A percentile compares a stretch with the other conserved stretches of the same genome.
Conservation (phyloP, 2,888 invertebrate species). For the Bugula neritina region DNA sequence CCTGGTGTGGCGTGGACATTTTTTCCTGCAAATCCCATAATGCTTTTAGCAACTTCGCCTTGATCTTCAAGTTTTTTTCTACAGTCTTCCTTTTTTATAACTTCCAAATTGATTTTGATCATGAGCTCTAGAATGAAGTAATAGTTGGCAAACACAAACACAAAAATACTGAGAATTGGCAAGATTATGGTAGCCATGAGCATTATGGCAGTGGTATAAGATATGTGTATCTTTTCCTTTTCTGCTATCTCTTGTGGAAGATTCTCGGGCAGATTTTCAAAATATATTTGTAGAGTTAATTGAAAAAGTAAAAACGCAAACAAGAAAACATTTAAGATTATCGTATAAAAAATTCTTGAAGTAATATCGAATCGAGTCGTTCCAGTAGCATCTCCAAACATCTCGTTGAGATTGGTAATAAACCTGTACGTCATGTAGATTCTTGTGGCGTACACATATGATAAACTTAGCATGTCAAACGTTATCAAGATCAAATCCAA, state of each 20-base stretch:
- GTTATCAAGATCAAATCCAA: conserved; percentile 28
- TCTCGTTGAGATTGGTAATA: conserved; percentile 28
- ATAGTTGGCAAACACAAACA: conserved; percentile 30
- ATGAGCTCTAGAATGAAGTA: conserved; percentile 31
- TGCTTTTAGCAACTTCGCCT: conserved; percentile 28
- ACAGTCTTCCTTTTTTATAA: conserved; percentile 25
- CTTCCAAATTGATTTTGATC: conserved; percentile 29
- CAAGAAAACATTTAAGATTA: conserved; percentile 29
- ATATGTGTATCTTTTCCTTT: conserved; percentile 4
- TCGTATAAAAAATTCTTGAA: conserved; percentile 29
- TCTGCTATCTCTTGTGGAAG: not conserved
- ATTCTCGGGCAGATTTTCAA: conserved; percentile 29
- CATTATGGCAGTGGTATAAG: conserved; percentile 26
- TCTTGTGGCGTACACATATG: conserved; percentile 28
- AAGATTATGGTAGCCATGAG: conserved; percentile 29
- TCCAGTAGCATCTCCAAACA: conserved; percentile 24
- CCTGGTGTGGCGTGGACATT: conserved; percentile 27
- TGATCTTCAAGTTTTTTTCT: conserved; percentile 28
- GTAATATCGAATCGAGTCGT: conserved; percentile 26
- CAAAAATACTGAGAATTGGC: conserved; percentile 29
- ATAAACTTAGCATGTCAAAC: conserved; percentile 29
- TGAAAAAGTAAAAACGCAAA: conserved; percentile 28
- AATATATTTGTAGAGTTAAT: conserved; percentile 29
- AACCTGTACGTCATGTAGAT: conserved; percentile 30
- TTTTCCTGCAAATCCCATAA: conserved; percentile 26